These are phyloP conservation scores for Macrosiphum euphorbiae DNA, from an alignment of 2,888 invertebrate species.

Conservation along the genomic window DNA sequence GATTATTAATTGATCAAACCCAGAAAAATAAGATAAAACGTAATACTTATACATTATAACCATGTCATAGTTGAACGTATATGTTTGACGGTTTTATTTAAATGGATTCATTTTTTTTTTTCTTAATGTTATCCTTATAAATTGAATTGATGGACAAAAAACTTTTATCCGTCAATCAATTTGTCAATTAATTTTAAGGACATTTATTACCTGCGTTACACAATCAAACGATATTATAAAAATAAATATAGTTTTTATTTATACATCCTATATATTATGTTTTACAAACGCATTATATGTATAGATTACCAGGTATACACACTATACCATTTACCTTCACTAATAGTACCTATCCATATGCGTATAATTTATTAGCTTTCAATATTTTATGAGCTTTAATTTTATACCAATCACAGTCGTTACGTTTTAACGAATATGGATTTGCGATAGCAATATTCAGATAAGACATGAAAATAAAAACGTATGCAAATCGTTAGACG, in stretches of 20 bases:
- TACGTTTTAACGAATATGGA: background rate
- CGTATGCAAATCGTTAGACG: background rate
- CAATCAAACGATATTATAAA: background rate
- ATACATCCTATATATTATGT: no score
- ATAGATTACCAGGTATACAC: no score
- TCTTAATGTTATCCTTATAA: background rate
- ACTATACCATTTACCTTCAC: background rate
- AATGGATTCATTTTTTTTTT: constrained; percentile 21
- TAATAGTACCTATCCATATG: background rate
- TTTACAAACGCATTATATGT: background rate
- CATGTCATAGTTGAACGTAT: background rate
- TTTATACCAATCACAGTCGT: background rate
- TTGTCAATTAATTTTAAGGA: constrained; percentile 12
- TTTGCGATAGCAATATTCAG: background rate
- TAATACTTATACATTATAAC: background rate
- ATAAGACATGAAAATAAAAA: background rate
- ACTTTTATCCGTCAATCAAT: constrained; percentile 1
- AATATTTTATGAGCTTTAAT: constrained; percentile 10
- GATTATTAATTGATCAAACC: constrained; percentile 34
- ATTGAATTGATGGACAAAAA: constrained; percentile 32
- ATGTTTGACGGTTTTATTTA: constrained; percentile 16
- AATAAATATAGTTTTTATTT: background rate
- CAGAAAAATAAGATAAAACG: background rate
- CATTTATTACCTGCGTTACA: background rate
- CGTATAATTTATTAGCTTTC: constrained; percentile 8